Evolutionary conservation across 2,888 invertebrate genomes (phyloP), one percentile per base, ranked within the genome.

Genomic region (Euphydryas editha): DNA sequence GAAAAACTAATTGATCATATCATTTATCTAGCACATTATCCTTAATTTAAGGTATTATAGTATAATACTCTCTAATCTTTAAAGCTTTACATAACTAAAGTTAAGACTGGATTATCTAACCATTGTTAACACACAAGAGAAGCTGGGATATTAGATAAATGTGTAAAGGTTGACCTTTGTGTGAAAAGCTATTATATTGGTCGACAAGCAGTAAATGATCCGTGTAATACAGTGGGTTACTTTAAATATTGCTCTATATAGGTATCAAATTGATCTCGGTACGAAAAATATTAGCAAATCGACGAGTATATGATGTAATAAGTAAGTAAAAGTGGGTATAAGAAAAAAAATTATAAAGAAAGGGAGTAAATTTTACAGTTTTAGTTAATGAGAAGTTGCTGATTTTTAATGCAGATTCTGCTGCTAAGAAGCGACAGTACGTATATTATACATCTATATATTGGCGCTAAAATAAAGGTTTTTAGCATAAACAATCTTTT

Each of bases 181-280:
- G 20, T 4, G 47, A 20, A 5, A 21, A 3, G n/a, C 62, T 37
- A 44, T 47, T 36, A 56, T 56, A 47, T 47, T 56, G 37, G 56
- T 37, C 56, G 37, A 62, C 47, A 62, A 62, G 37, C 21, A 36
- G 62, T 20, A 56, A 62, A 62, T 46, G 62, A 21, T 24, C 21
- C 37, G 56, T 17, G 55, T 56, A 24, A 56, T 62, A 37, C 21
- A 18, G 56, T 46, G 15, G 36, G 8, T 11, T 56, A 17, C 15
- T 42, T 62, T 47, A 56, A 62, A 56, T 62, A 62, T 47, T 56
- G 46, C 46, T 30, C 21, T 39, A 36, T 51, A 47, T 20, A 44
- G 46, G 4, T 36, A 17, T 20, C 2, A 37, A 47, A 10, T n/a
- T n/a, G n/a, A 21, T 47, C 46, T 30, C 24, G 10, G n/a, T 17